Evolutionary conservation across 2,113 vertebrate species (phyloP), one percentile per base, ranked within the genome.

Genomic region (Miniopterus natalensis): DNA sequence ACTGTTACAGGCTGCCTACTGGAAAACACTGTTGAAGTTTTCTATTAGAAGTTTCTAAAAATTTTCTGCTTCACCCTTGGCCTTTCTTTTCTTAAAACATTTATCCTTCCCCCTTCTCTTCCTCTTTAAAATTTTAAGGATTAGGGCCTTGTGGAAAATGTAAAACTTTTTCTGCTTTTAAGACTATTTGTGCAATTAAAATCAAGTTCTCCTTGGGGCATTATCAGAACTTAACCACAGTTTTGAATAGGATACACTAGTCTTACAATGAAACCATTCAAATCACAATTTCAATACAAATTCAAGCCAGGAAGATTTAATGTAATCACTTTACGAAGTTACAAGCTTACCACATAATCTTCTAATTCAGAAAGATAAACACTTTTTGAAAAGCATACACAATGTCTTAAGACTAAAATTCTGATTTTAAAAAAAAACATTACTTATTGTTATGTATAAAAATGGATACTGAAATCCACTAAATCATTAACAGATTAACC

Each of bases 281-380:
- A 85, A 89, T 78, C 27, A 74, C 12, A 25, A 88, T 92, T 95
- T 87, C 66, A 95, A 90, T 88, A 95, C 87, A 83, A 95, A 95
- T 57, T 75, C 36, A 93, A 96, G 29, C 15, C 36, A 90, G 57
- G 6, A 81, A 78, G 31, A 89, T 45, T 86, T 90, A 78, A 95
- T 74, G 79, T 61, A 86, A 73, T 75, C 45, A 95, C 68, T 63
- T 93, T 53, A 95, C 27, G 79, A 88, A 91, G 9, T 88, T 75
- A 84, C 18, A 84, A 90, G 49, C 23, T 90, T 92, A 92, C 31
- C 74, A 90, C 31, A 92, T 70, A 80, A 80, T 47, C 29, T 92
- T 90, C 80, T 94, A 75, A 94, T 57, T 84, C 5, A 86, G 66
- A 90, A 95, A 86, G 55, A 89, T 40, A 78, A 79, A 55, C 53